Percentiles rank a stretch among this genome's conserved stretches.
phyloP scores from a whole-genome alignment of 2,797 vertebrate species.

The Oceanodroma leucorhoa region DNA sequence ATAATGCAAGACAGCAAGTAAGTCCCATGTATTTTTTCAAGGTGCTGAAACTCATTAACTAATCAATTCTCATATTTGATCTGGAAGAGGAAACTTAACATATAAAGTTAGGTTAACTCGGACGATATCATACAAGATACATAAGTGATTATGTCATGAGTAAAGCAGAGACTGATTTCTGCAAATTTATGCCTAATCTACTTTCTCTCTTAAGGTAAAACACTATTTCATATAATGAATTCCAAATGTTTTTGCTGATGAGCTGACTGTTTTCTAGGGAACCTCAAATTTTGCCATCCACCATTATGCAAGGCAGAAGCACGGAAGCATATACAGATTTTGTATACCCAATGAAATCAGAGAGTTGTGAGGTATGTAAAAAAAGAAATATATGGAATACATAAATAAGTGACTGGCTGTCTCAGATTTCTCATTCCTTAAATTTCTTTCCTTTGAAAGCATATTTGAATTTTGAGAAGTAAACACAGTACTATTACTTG shows the following conservation, averaged over 20 bases:
- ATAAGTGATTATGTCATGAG: not conserved
- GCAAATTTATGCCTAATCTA: not conserved
- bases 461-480: not conserved
- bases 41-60: not conserved
- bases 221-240: not conserved
- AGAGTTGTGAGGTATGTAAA: not conserved
- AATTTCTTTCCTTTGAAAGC: not conserved
- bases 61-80: not conserved
- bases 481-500: not conserved
- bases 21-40: not conserved
- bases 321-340: not conserved
- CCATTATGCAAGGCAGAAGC: not conserved
- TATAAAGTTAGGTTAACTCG: not conserved
- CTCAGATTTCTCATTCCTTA: not conserved
- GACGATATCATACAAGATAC: fast-evolving
- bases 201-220: not conserved
- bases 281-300: not conserved
- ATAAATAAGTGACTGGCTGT: not conserved
- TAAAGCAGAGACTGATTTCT: not conserved
- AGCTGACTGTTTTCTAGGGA: not conserved
- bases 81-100: not conserved
- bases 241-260: not conserved
- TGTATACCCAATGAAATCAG: not conserved
- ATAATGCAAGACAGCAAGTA: not conserved
- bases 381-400: not conserved